Conservation (phyloP, 2,113 vertebrate genomes). For the Eonycteris spelaea region DNA sequence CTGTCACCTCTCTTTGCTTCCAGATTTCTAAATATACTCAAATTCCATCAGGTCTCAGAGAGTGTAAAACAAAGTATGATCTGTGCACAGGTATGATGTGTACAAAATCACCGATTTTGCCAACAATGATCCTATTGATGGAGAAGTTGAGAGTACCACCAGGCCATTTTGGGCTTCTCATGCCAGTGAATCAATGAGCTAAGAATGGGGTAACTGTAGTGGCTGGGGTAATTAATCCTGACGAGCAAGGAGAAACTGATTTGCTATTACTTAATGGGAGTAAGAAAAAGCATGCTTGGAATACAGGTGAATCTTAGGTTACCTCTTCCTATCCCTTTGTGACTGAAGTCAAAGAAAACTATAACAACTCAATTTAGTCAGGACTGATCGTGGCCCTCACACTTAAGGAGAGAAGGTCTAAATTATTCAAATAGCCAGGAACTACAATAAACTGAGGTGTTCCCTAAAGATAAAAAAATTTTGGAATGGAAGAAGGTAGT, state of each 20-base stretch:
- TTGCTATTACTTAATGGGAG: accelerated
- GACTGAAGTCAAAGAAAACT: not conserved
- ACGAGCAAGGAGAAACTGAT: not conserved
- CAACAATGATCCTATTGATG: not conserved
- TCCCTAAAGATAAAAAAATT: not conserved
- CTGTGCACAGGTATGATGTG: not conserved
- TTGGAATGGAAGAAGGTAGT: not conserved
- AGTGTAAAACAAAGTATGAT: not conserved
- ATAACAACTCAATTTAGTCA: not conserved
- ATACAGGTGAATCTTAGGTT: not conserved
- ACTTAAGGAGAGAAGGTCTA: not conserved
- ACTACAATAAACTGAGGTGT: not conserved
- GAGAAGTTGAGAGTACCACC: not conserved
- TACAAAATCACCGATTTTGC: not conserved
- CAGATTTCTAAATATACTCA: not conserved
- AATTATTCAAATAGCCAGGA: not conserved
- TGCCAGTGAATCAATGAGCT: not conserved
- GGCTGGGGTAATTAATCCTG: too few species aligned
- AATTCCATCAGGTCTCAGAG: not conserved
- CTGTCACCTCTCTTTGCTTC: not conserved
- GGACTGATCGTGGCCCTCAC: not conserved
- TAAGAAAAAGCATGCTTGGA: not conserved
- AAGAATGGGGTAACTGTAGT: not conserved
- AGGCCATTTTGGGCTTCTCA: not conserved
- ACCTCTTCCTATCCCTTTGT: too few species aligned